A percentile compares a stretch with the other conserved stretches of the same genome.
These are phyloP conservation scores for Mythimna ferrago DNA, from an alignment of 2,888 invertebrate species.

Conservation along the genomic window DNA sequence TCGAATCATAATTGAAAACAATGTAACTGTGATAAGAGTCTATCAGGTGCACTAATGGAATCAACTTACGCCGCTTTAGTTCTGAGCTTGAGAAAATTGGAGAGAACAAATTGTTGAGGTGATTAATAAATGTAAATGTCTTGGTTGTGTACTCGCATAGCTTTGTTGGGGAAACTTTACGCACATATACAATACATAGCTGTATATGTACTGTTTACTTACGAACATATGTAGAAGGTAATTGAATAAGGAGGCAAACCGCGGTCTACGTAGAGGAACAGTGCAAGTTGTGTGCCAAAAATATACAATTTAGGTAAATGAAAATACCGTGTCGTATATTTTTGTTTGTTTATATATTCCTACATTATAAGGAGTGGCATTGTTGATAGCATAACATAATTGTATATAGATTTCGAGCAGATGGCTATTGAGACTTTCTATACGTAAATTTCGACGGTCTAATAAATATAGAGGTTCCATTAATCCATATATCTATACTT, in stretches of 20 bases:
- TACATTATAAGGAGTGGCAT: neutral
- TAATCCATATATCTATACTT: too few relatives aligned
- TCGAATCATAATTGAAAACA: conserved; percentile 73
- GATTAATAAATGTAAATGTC: conserved; percentile 60
- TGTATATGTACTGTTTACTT: conserved; percentile 6
- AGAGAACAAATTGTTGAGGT: conserved; percentile 47
- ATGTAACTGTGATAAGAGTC: conserved; percentile 44
- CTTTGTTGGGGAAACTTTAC: conserved; percentile 31
- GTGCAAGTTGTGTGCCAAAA: neutral
- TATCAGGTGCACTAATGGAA: conserved; percentile 40
- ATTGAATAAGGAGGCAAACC: conserved; percentile 26
- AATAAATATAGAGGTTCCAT: too few relatives aligned
- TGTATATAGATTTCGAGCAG: neutral
- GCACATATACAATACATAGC: conserved; percentile 5
- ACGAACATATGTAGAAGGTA: conserved; percentile 28
- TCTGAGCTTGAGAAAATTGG: conserved; percentile 28
- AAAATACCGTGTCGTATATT: neutral
- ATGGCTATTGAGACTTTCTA: neutral
- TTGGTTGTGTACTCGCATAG: conserved; percentile 32
- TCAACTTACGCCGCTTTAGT: conserved; percentile 45
- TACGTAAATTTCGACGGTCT: neutral
- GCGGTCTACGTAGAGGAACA: conserved; percentile 13
- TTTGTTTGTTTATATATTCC: neutral
- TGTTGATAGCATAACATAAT: neutral
- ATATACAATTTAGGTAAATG: neutral